These are phyloP conservation scores for Pemphredon lugubris DNA, from an alignment of 2,888 invertebrate genomes.

Conservation along the genomic window DNA sequence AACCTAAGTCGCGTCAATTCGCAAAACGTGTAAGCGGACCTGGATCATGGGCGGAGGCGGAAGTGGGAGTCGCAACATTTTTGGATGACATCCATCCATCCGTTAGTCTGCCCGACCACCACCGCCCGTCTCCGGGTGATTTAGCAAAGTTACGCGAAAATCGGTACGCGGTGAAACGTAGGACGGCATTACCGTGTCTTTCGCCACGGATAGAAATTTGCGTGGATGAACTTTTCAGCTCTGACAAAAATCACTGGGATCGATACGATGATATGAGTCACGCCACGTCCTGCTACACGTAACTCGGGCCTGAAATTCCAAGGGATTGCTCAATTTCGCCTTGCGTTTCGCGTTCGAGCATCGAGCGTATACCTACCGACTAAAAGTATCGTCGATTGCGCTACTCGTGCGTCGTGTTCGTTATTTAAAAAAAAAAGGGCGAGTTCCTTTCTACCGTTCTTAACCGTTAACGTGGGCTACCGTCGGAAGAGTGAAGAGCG, in stretches of 20 bases:
- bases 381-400: no score
- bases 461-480: no score
- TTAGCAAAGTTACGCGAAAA: constrained; percentile 18
- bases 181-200: background rate
- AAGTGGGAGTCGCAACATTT: background rate
- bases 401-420: no score
- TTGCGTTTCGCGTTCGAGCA: background rate
- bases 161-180: background rate
- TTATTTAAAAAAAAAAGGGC: no score
- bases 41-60: constrained; percentile 3
- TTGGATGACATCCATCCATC: constrained; percentile 29
- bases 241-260: constrained; percentile 51
- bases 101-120: no score
- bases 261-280: constrained; percentile 61
- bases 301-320: constrained; percentile 53
- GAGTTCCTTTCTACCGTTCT: no score
- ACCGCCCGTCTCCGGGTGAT: background rate
- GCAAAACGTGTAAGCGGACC: background rate
- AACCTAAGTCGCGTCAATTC: background rate
- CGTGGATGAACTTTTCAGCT: constrained; percentile 30
- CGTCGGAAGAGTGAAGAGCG: no score
- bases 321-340: constrained; percentile 59
- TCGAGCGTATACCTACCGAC: background rate
- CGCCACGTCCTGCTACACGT: constrained; percentile 38
- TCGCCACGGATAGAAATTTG: background rate